phyloP scores from a whole-genome alignment of 2,113 vertebrate genomes.

The Pedionomus torquatus region DNA sequence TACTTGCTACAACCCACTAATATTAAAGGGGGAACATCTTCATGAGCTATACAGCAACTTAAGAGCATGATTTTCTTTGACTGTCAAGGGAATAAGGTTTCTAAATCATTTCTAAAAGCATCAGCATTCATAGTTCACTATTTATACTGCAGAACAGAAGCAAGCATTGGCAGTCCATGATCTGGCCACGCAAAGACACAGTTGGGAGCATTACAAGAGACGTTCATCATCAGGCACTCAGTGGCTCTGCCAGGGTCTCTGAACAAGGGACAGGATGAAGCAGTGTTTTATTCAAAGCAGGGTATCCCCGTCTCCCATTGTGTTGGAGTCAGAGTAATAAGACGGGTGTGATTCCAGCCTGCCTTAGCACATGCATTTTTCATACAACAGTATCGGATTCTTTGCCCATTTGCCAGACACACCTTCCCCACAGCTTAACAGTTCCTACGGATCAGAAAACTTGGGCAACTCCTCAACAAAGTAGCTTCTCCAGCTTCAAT shows the following conservation, averaged over 20 bases:
- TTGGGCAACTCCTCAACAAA: background rate
- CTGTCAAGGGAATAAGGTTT: background rate
- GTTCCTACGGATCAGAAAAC: background rate
- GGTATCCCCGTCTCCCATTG: background rate
- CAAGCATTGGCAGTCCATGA: background rate
- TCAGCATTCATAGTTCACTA: background rate
- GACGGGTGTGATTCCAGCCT: background rate
- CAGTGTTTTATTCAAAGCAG: background rate
- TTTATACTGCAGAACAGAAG: background rate
- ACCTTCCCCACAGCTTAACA: background rate
- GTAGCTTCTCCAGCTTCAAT: background rate
- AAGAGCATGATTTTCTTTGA: background rate
- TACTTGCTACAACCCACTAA: background rate
- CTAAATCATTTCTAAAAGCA: constrained; percentile 4
- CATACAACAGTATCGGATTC: background rate
- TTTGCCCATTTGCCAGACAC: background rate
- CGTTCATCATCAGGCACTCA: background rate
- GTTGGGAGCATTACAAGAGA: background rate
- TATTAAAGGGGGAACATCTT: constrained; percentile 4
- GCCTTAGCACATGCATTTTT: background rate
- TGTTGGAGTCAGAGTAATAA: background rate
- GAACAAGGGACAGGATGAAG: background rate
- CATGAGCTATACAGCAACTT: background rate
- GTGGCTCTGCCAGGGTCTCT: background rate
- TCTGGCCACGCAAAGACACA: background rate